phyloP scores from a whole-genome alignment of 1,140 invertebrate genomes.

The Gonatopus flavifemur region DNA sequence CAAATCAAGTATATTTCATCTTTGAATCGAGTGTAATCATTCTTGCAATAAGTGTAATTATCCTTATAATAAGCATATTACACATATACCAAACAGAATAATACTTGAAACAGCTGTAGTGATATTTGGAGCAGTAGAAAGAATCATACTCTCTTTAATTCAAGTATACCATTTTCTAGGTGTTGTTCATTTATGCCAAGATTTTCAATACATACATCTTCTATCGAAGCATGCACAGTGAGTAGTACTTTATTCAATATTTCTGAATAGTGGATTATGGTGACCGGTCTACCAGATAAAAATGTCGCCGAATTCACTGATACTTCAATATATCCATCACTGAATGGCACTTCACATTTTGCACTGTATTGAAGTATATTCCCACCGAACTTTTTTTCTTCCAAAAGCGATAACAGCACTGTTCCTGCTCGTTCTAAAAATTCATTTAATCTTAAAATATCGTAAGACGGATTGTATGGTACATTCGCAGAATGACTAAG shows the following conservation, averaged over 20 bases:
- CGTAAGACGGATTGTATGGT: conserved; percentile 26
- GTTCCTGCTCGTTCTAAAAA: conserved; percentile 53
- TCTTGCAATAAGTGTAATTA: too few relatives aligned
- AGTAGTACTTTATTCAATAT: conserved; percentile 56
- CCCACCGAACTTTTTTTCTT: conserved; percentile 46
- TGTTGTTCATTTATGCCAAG: too few relatives aligned
- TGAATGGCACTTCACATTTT: conserved; percentile 52
- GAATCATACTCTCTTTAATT: conserved; percentile 5
- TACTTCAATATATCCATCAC: conserved; percentile 54
- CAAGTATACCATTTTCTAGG: too few relatives aligned
- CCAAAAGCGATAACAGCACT: conserved; percentile 55
- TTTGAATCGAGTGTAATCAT: too few relatives aligned
- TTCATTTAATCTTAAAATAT: conserved; percentile 45
- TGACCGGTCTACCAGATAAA: conserved; percentile 45
- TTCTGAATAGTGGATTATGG: conserved; percentile 55
- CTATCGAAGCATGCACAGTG: conserved; percentile 53
- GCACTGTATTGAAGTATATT: conserved; percentile 37
- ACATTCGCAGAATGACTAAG: conserved; percentile 10
- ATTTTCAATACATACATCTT: conserved; percentile 41
- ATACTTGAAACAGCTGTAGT: too few relatives aligned
- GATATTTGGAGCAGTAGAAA: too few relatives aligned
- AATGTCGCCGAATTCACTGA: conserved; percentile 44
- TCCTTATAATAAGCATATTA: too few relatives aligned
- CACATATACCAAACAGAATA: too few relatives aligned
- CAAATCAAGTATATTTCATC: too few relatives aligned